These are phyloP conservation scores for Eurystomus glaucurus DNA, from an alignment of 2,797 vertebrate genomes.

Conservation along the genomic window DNA sequence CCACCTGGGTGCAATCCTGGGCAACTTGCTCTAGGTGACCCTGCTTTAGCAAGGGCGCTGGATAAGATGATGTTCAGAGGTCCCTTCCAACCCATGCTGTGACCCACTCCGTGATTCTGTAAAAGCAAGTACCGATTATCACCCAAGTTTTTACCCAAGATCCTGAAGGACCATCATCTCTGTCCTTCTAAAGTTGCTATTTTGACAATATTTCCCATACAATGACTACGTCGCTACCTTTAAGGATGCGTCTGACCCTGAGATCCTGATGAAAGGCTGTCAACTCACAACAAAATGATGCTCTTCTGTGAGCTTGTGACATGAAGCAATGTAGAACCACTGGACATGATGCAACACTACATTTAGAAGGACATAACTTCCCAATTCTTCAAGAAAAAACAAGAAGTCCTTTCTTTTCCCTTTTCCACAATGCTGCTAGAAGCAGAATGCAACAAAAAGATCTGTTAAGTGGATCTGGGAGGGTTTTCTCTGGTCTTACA, in stretches of 20 bases:
- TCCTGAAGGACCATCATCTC: not conserved
- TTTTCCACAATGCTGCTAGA: not conserved
- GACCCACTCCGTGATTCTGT: not conserved
- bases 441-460: not conserved
- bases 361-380: not conserved
- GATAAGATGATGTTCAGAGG: not conserved
- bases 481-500: not conserved
- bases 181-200: not conserved
- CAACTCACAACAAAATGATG: not conserved
- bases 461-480: not conserved
- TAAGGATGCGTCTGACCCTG: not conserved
- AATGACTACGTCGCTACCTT: accelerated
- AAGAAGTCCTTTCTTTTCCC: not conserved
- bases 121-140: not conserved
- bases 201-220: not conserved
- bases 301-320: not conserved
- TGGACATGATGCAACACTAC: not conserved
- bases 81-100: not conserved
- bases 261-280: not conserved
- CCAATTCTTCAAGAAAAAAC: not conserved
- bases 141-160: not conserved
- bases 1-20: not conserved
- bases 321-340: not conserved
- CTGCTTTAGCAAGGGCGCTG: not conserved
- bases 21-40: not conserved